Evolutionary conservation across 2,888 invertebrate genomes (phyloP), one percentile per base, ranked within the genome.

Genomic region (Ectemnius lituratus): DNA sequence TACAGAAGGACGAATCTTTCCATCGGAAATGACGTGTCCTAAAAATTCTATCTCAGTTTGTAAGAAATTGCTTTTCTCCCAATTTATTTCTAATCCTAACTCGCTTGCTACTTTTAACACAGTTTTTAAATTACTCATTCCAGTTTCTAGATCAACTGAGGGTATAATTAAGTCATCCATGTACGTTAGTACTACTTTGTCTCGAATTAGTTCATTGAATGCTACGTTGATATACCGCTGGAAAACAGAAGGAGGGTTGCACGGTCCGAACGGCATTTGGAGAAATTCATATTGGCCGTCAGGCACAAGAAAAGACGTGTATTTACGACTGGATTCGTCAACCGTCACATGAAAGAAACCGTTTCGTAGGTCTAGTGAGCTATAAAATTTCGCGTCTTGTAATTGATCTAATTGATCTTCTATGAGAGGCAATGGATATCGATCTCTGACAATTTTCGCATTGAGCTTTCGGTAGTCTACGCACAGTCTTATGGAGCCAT

Each of bases 311-410:
- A 87, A 86, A 11, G 85, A 60, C 0, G 86, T 87, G 47, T 82
- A 86, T 52, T 84, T 82, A 5, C 72, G 62, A 64, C 83, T 84
- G 6, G 69, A 45, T 27, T 73, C 64, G 3, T 82, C 78, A 0
- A 88, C 57, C 3, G 68, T 65, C 5, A 86, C 85, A 57, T 88
- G 86, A 18, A 84, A 86, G 70, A 86, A 85, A 23, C 82, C 83
- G 23, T 84, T 82, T 74, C 80, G 78, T 23, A 59, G 11, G 58
- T 62, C 47, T 46, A 62, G 59, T 46, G 59, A 47, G n/a, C 66
- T 66, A n/a, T 46, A 66, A 5, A 66, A 16, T n/a, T 4, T 11
- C 2, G 47, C 46, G 46, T 18, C 57, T 14, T 65, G 57, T 18
- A 65, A 46, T 20, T 1, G 0, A 8, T 65, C 64, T 1, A 65